Evolutionary conservation across 2,113 vertebrate species (phyloP).

Genomic region (Pelobates fuscus): DNA sequence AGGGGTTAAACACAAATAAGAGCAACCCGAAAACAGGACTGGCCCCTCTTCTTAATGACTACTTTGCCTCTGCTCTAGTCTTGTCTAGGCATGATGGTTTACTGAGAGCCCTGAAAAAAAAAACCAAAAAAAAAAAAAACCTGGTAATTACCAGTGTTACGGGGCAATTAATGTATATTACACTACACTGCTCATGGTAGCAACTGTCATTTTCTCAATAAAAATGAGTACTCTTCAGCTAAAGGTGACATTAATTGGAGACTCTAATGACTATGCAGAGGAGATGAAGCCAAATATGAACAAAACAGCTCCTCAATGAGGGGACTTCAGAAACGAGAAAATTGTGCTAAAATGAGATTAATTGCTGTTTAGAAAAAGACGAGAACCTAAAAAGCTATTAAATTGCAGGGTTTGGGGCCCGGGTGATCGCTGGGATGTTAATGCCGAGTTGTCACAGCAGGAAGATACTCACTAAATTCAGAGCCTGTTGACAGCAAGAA

Average conservation of each 20-base stretch:
- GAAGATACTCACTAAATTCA: constrained; percentile 87
- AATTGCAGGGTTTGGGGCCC: constrained; percentile 99
- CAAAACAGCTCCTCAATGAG: constrained; percentile 99
- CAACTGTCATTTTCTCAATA: constrained; percentile 99
- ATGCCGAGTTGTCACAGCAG: constrained; percentile 93
- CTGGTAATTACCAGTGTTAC: constrained; percentile 99
- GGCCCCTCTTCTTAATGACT: constrained; percentile 97
- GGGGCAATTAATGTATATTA: constrained; percentile 99
- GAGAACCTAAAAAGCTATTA: constrained; percentile 92
- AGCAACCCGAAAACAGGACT: constrained; percentile 97
- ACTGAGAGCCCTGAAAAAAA: constrained; percentile 99
- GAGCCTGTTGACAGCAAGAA: constrained; percentile 84
- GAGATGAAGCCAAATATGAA: constrained; percentile 99
- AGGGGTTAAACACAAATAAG: constrained; percentile 65
- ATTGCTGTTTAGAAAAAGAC: constrained; percentile 99
- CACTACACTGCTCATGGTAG: constrained; percentile 98
- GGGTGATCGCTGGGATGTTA: constrained; percentile 94
- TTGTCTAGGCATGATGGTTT: constrained; percentile 99
- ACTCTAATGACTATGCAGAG: constrained; percentile 99
- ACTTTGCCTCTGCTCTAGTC: constrained; percentile 99
- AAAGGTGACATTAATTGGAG: constrained; percentile 99
- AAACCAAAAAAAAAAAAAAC: constrained; percentile 68
- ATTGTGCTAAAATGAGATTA: constrained; percentile 99
- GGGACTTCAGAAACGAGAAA: constrained; percentile 98
- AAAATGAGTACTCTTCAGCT: constrained; percentile 99